A percentile compares a stretch with the other conserved stretches of the same genome.
These are phyloP conservation scores for Globodera rostochiensis DNA, from an alignment of 1,140 invertebrate genomes.

Conservation along the genomic window DNA sequence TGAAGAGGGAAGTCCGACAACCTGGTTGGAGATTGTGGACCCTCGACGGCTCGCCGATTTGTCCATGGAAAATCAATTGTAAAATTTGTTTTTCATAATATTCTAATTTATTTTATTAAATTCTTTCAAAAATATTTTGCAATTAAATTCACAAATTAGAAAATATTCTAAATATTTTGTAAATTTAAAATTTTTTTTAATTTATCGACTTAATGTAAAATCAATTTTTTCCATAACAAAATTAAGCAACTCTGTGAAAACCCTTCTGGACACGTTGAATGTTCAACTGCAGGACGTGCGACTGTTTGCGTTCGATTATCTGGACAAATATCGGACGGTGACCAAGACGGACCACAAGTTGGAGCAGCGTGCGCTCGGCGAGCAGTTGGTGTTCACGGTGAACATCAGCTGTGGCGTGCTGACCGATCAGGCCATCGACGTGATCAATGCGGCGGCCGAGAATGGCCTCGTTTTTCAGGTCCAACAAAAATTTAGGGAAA, in stretches of 20 bases:
- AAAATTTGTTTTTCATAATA: neutral
- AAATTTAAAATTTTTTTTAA: neutral
- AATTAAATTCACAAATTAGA: neutral
- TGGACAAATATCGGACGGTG: slow-evolving; percentile 33
- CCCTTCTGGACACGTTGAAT: slow-evolving; percentile 10
- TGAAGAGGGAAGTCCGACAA: neutral
- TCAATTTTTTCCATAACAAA: too few species aligned
- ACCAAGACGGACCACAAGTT: neutral
- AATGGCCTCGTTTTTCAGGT: slow-evolving; percentile 24
- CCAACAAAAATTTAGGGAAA: neutral
- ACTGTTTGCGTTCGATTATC: slow-evolving; percentile 31
- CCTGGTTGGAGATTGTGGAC: slow-evolving; percentile 24
- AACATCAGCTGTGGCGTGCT: slow-evolving; percentile 30
- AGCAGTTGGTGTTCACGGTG: slow-evolving; percentile 9
- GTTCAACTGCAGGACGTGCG: slow-evolving; percentile 22
- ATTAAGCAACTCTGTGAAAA: neutral
- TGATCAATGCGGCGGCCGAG: slow-evolving; percentile 6
- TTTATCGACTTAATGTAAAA: neutral
- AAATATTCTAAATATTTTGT: neutral
- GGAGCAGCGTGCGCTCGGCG: neutral
- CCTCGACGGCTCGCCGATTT: neutral
- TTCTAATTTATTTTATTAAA: too few species aligned
- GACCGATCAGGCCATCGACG: slow-evolving; percentile 25
- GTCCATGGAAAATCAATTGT: slow-evolving; percentile 29
- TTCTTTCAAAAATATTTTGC: too few species aligned